A percentile compares a stretch with the other conserved stretches of the same genome.
Evolutionary conservation across 2,797 vertebrate genomes (phyloP).

Genomic region (Spinus olivaceus): DNA sequence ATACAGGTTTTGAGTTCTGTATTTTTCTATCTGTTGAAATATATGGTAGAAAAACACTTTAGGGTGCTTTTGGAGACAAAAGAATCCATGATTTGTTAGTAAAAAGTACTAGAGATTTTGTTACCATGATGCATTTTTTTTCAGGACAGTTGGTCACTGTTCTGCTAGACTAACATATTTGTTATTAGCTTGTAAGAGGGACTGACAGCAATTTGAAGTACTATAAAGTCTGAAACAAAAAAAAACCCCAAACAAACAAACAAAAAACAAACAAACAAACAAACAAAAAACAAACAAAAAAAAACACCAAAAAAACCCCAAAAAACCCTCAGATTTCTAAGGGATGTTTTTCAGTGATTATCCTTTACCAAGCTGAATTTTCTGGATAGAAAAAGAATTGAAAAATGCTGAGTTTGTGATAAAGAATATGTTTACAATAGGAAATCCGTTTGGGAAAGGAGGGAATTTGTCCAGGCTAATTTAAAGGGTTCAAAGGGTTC

Average conservation of each 20-base stretch:
- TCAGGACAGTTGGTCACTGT: neutral
- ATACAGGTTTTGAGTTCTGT: neutral
- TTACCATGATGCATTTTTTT: neutral
- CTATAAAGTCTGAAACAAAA: neutral
- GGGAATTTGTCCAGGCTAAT: slow-evolving; percentile 28
- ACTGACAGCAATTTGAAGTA: neutral
- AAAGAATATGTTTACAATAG: slow-evolving; percentile 50
- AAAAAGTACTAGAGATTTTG: neutral
- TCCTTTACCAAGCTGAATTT: neutral
- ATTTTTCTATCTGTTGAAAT: neutral
- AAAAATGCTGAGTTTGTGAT: slow-evolving; percentile 27
- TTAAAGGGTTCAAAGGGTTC: slow-evolving; percentile 5
- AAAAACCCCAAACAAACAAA: too few species aligned
- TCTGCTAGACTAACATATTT: neutral
- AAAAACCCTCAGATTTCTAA: neutral
- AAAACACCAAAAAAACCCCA: neutral
- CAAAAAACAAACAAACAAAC: too few species aligned
- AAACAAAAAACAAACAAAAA: neutral
- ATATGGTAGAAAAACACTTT: neutral
- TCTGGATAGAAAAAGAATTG: neutral
- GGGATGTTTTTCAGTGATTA: neutral
- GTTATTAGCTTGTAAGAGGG: neutral
- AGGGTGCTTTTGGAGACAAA: neutral
- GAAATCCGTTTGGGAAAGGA: slow-evolving; percentile 37
- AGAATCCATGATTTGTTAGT: neutral